Evolutionary conservation across 2,888 invertebrate genomes (phyloP), one percentile per base, ranked within the genome.

Genomic region (Choreutis nemorana): DNA sequence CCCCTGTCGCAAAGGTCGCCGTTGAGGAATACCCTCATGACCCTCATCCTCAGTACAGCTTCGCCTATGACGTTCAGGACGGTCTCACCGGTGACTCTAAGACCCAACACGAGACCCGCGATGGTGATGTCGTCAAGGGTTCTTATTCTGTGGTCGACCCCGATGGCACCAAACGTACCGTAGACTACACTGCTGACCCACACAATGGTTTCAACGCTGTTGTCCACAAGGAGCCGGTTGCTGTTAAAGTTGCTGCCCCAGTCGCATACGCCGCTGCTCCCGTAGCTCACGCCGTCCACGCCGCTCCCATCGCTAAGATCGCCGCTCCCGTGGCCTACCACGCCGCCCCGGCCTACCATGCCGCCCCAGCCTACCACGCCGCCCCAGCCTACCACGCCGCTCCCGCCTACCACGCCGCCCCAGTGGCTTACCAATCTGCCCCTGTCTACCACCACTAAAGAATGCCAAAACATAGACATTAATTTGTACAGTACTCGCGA

Each of bases 181-280:
- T 73, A 1, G 70, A 70, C 21, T 73, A 75, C 54, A 64, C 63
- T 23, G 66, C 73, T 34, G 72, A 73, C 39, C 57, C 65, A 13
- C 48, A 65, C 41, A 62, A 68, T 37, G 72, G 72, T 29, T 75
- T 75, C 53, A 71, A 68, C 44, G 72, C 72, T 23, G 66, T 73
- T 10, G 71, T 75, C 2, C 62, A 53, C 43, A 62, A 50, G 39
- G 60, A 50, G 42, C 61, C 56, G 34, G 44, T 57, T 45, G 48
- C 43, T 21, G 36, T 42, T 32, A 40, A 26, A 10, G 14, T 26
- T 14, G 26, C 37, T 5, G 35, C 40, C 6, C 41, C 39, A 48
- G 45, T 50, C 20, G 45, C 46, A 16, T 16, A 27, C 16, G 21
- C 48, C 36, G 54, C 60, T 14, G 44, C 58, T 7, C 49, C 67